These are phyloP conservation scores for Laticauda colubrina DNA, from an alignment of 2,113 vertebrate genomes.

Conservation along the genomic window DNA sequence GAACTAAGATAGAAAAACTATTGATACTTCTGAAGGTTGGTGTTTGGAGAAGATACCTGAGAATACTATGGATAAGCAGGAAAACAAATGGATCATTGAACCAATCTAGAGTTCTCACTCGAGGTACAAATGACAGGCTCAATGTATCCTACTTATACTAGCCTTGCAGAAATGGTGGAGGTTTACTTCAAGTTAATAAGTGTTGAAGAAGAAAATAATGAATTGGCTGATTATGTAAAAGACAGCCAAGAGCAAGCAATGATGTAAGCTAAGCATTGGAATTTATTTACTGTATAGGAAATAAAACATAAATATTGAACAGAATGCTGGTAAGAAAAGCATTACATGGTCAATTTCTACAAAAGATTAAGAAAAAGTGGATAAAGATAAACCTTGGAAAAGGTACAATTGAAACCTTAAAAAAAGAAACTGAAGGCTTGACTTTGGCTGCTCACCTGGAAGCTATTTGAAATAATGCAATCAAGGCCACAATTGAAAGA, in stretches of 20 bases:
- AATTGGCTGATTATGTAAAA: neutral
- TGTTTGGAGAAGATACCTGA: neutral
- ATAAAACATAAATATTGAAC: neutral
- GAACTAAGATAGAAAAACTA: neutral
- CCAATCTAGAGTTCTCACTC: neutral
- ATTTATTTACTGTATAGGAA: neutral
- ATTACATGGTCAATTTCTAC: neutral
- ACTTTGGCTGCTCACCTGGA: neutral
- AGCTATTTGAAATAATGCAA: neutral
- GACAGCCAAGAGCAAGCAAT: neutral
- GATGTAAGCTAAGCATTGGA: neutral
- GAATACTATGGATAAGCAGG: neutral
- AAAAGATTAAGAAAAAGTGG: neutral
- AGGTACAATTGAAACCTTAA: neutral
- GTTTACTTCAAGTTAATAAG: neutral
- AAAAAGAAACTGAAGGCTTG: neutral
- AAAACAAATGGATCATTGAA: neutral
- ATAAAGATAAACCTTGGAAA: neutral
- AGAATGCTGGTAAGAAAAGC: neutral
- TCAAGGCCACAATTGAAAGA: neutral
- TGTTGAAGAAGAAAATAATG: neutral
- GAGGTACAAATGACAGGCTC: neutral
- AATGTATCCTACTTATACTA: neutral
- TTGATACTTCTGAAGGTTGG: neutral
- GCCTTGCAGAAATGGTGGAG: neutral